Evolutionary conservation across 2,113 vertebrate genomes (phyloP), one percentile per base, ranked within the genome.

Genomic region (Choloepus hoffmanni): DNA sequence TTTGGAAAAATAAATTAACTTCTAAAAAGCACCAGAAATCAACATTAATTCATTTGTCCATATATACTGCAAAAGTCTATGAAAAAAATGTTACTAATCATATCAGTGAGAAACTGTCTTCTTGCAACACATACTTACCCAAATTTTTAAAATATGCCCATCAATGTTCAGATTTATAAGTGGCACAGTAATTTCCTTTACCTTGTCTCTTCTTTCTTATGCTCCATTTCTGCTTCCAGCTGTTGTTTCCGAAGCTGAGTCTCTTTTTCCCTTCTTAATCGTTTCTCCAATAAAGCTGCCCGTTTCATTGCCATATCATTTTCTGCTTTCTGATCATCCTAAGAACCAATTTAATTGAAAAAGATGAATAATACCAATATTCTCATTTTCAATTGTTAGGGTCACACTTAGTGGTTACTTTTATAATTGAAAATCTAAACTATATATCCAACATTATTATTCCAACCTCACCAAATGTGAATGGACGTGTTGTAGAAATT

Each of bases 201-300:
- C 99, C 99, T 99, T 72, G 99, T 99, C 90, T 99, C 99, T 97
- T 99, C 99, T 96, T 99, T 99, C 98, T 99, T 99, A 95, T 99
- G 99, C 94, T 99, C 99, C 97, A 99, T 95, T 95, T 99, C 99
- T 0, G 99, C 99, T 97, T 99, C 99, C 95, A 98, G 98, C 97
- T 99, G 99, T 98, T 99, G 98, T 97, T 99, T 99, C 96, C 98
- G 99, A 97, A 99, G 99, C 93, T 99, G 99, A 65, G 97, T 99
- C 97, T 99, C 99, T 92, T 99, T 99, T 97, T 99, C 99, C 88
- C 99, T 98, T 97, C 99, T 98, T 97, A 99, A 97, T 95, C 99
- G 99, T 96, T 99, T 99, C 98, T 99, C 99, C 97, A 99, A 18
- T 96, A 99, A 98, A 0, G 99, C 99, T n/a, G 99, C 99, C 92